A percentile compares a stretch with the other conserved stretches of the same genome.
These are phyloP conservation scores for Urocyon cinereoargenteus DNA, from an alignment of 2,797 vertebrate genomes.

Conservation along the genomic window DNA sequence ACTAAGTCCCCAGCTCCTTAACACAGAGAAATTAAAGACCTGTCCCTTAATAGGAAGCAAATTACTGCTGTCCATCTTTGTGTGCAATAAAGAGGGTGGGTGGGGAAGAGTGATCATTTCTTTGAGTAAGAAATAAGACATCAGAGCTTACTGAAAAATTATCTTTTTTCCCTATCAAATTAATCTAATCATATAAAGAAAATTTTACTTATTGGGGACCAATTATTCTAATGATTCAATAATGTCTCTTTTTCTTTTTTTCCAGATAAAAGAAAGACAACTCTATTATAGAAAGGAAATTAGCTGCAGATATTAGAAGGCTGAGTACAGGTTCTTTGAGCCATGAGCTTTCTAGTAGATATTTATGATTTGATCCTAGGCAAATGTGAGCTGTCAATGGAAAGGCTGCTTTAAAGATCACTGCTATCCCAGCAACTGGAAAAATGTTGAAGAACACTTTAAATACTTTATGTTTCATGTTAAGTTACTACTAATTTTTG, in stretches of 20 bases:
- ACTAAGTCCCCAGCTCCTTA: not conserved
- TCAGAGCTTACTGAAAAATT: constrained; percentile 14
- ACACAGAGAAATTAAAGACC: not conserved
- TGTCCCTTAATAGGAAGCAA: not conserved
- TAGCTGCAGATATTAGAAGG: constrained; percentile 26
- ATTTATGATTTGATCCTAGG: constrained; percentile 40
- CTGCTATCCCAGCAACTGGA: not conserved
- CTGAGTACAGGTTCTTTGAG: not conserved
- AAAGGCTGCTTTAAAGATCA: not conserved
- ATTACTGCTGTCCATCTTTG: not conserved
- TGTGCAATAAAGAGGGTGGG: not conserved
- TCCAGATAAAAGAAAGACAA: constrained; percentile 59
- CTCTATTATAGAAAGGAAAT: constrained; percentile 46
- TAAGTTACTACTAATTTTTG: constrained; percentile 64
- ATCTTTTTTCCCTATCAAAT: not conserved
- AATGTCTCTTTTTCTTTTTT: constrained; percentile 29
- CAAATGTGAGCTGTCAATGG: constrained; percentile 9
- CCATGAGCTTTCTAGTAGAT: not conserved
- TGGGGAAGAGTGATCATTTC: not conserved
- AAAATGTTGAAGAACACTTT: not conserved
- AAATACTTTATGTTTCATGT: not conserved
- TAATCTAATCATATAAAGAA: constrained; percentile 69
- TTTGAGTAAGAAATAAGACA: constrained; percentile 57
- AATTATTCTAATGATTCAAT: constrained; percentile 69
- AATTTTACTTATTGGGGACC: constrained; percentile 63